Conservation (phyloP, 1,140 invertebrate species). For the Drosophila busckii region DNA sequence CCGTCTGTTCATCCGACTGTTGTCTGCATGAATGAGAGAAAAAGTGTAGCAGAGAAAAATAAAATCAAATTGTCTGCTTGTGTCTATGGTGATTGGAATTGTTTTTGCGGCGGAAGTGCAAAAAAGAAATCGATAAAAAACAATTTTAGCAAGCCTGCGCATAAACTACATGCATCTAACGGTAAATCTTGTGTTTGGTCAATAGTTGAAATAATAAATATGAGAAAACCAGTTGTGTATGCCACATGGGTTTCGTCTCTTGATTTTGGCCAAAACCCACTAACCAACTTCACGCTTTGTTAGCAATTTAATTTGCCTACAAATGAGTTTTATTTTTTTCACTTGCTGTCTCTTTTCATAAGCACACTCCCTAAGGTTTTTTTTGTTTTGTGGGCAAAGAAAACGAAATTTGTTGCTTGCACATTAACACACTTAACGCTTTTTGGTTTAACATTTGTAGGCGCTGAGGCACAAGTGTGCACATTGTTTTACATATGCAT, state of each 20-base stretch:
- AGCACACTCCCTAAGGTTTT: too few species aligned
- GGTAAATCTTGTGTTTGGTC: constrained; percentile 21
- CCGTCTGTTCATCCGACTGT: too few species aligned
- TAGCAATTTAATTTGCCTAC: constrained; percentile 71
- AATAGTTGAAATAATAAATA: constrained; percentile 14
- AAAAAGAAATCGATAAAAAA: constrained; percentile 51
- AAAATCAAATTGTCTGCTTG: constrained; percentile 29
- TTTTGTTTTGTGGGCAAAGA: constrained; percentile 19
- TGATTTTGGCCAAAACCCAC: constrained; percentile 39
- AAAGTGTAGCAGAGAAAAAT: constrained; percentile 30
- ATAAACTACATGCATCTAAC: constrained; percentile 11
- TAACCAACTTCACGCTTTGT: constrained; percentile 73
- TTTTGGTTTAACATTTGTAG: constrained; percentile 1
- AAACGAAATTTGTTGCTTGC: constrained; percentile 30
- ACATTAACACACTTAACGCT: constrained; percentile 43
- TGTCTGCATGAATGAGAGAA: constrained; percentile 26
- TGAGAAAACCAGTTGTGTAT: background rate
- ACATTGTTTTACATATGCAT: background rate
- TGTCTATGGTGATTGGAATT: constrained; percentile 33
- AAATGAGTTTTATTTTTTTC: constrained; percentile 53
- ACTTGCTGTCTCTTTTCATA: too few species aligned
- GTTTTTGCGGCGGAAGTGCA: constrained; percentile 24
- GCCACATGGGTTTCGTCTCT: too few species aligned
- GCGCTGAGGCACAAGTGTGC: constrained; percentile 7
- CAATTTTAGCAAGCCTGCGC: constrained; percentile 38